phyloP scores from a whole-genome alignment of 2,113 vertebrate species.

The Formicarius rufipectus region DNA sequence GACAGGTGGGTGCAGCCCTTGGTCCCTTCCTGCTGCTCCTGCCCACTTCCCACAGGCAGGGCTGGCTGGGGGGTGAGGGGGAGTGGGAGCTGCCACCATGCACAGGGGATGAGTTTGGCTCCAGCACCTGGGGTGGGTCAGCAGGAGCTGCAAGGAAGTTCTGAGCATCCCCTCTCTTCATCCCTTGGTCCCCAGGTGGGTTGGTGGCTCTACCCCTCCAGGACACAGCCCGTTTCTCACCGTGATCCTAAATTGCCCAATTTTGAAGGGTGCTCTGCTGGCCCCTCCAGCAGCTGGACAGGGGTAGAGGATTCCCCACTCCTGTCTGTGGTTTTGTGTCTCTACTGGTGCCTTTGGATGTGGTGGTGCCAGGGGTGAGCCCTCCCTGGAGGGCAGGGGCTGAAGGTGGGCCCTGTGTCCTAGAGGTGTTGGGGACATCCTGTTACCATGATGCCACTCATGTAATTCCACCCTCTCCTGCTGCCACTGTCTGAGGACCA shows the following conservation, averaged over 20 bases:
- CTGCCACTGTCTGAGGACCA: not conserved
- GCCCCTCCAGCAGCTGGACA: not conserved
- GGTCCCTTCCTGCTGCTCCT: not conserved
- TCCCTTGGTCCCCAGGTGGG: not conserved
- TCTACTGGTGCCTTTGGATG: accelerated
- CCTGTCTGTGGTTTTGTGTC: not conserved
- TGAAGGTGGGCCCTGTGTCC: not conserved
- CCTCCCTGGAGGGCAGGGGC: not conserved
- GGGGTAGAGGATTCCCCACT: not conserved
- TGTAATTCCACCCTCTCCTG: accelerated
- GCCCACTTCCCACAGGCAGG: not conserved
- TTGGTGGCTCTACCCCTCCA: not conserved
- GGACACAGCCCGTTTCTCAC: accelerated
- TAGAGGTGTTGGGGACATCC: not conserved
- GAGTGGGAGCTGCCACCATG: not conserved
- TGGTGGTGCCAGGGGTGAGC: not conserved
- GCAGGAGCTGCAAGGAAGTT: not conserved
- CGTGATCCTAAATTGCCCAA: accelerated
- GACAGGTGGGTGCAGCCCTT: slow-evolving; percentile 44
- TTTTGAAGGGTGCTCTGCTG: not conserved
- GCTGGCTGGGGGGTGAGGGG: accelerated
- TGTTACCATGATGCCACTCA: no score
- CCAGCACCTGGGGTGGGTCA: accelerated
- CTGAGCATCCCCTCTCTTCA: accelerated
- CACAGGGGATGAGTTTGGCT: not conserved